These are phyloP conservation scores for Calameuta filiformis DNA, from an alignment of 2,888 invertebrate species.

Conservation along the genomic window DNA sequence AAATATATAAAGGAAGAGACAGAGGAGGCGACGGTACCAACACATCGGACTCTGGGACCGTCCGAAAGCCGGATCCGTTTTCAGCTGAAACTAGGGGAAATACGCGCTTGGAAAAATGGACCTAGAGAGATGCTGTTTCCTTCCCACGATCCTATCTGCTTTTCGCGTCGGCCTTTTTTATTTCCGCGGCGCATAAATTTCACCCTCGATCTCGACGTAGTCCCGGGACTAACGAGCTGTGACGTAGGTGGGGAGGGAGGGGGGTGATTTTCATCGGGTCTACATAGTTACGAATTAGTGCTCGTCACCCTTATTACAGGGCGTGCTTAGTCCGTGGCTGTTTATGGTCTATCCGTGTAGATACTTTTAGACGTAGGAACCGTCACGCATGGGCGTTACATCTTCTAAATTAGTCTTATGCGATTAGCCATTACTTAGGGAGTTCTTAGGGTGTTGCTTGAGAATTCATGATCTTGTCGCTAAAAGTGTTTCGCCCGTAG, in stretches of 20 bases:
- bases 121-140: background rate
- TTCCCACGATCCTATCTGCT: background rate
- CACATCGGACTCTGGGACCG: background rate
- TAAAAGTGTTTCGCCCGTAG: background rate
- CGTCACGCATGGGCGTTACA: background rate
- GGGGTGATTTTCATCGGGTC: background rate
- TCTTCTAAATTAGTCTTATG: background rate
- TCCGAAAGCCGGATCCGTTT: background rate
- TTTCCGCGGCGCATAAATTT: background rate
- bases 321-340: background rate
- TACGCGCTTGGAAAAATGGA: background rate
- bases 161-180: background rate
- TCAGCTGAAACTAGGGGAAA: background rate
- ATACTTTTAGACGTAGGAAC: background rate
- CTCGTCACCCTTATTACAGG: background rate
- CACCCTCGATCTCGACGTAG: background rate
- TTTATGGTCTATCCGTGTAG: background rate
- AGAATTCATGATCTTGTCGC: background rate
- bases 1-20: background rate
- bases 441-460: background rate
- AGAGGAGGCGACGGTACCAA: background rate
- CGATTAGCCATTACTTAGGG: background rate
- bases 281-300: background rate
- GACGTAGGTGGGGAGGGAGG: background rate
- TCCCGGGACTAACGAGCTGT: background rate